These are phyloP conservation scores for Beris chalybata DNA, from an alignment of 2,888 invertebrate genomes.

Conservation along the genomic window DNA sequence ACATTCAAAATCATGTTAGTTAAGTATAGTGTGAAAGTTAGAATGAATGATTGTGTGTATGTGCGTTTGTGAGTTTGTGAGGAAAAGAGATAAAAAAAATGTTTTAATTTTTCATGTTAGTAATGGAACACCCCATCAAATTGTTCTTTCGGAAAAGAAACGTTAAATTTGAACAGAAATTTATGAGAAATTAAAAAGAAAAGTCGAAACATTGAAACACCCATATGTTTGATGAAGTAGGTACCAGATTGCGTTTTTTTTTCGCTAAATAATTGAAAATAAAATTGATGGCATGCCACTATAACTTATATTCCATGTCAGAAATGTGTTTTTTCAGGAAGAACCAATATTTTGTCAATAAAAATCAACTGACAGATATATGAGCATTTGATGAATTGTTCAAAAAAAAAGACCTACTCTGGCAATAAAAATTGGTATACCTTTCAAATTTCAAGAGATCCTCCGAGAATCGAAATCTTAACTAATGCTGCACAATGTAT, in stretches of 20 bases:
- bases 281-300: constrained; percentile 30
- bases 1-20: constrained; percentile 30
- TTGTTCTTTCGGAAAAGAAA: background rate
- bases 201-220: constrained; percentile 1
- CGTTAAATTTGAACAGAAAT: background rate
- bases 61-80: constrained; percentile 9
- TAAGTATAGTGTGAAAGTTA: constrained; percentile 16
- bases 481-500: too few species aligned
- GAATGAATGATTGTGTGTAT: background rate
- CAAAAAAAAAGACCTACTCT: too few species aligned
- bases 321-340: constrained; percentile 9
- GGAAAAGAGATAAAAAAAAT: constrained; percentile 24
- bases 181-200: background rate
- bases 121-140: constrained; percentile 22
- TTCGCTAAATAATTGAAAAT: background rate
- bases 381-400: too few species aligned
- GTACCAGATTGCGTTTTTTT: background rate
- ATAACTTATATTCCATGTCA: constrained; percentile 6
- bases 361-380: too few species aligned
- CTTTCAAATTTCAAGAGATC: too few species aligned
- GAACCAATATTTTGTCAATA: too few species aligned
- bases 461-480: too few species aligned
- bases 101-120: constrained; percentile 20
- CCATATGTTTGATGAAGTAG: background rate
- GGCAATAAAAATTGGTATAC: too few species aligned